phyloP scores from a whole-genome alignment of 2,888 invertebrate genomes.

The Biston betularia region DNA sequence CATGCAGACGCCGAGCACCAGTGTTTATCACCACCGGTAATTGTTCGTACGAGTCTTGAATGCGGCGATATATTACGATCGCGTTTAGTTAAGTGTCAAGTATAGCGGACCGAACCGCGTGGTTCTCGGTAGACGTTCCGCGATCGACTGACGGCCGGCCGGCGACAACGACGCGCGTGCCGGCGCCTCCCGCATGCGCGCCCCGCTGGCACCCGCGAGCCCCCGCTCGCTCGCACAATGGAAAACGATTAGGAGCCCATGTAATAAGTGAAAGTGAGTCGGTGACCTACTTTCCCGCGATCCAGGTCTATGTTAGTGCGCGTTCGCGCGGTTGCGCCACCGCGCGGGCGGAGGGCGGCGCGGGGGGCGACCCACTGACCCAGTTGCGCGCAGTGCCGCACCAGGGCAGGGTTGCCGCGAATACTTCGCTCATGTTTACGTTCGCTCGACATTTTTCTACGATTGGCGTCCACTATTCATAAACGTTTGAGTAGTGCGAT shows the following conservation, averaged over 20 bases:
- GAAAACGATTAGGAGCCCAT: slow-evolving; percentile 91
- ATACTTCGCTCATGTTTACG: slow-evolving; percentile 79
- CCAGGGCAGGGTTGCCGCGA: slow-evolving; percentile 86
- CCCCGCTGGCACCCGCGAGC: slow-evolving; percentile 80
- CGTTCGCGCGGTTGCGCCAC: slow-evolving; percentile 85
- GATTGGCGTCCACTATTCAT: slow-evolving; percentile 51
- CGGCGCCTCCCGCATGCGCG: slow-evolving; percentile 85
- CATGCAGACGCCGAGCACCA: slow-evolving; percentile 56
- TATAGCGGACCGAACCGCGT: slow-evolving; percentile 71
- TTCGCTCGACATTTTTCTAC: slow-evolving; percentile 71
- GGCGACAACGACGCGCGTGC: slow-evolving; percentile 82
- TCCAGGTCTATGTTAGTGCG: slow-evolving; percentile 96
- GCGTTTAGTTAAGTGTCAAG: slow-evolving; percentile 59
- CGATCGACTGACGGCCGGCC: slow-evolving; percentile 84
- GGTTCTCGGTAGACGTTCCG: slow-evolving; percentile 74
- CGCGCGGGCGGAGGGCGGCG: slow-evolving; percentile 82
- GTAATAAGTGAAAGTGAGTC: slow-evolving; percentile 96
- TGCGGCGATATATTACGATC: slow-evolving; percentile 78
- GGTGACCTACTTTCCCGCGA: slow-evolving; percentile 96
- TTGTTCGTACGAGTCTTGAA: slow-evolving; percentile 63
- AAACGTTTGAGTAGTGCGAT: slow-evolving; percentile 46
- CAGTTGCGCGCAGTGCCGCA: slow-evolving; percentile 90
- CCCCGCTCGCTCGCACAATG: slow-evolving; percentile 88
- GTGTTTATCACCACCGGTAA: slow-evolving; percentile 54
- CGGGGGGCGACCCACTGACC: slow-evolving; percentile 93